phyloP scores from a whole-genome alignment of 2,797 vertebrate genomes.

The Furcifer pardalis region DNA sequence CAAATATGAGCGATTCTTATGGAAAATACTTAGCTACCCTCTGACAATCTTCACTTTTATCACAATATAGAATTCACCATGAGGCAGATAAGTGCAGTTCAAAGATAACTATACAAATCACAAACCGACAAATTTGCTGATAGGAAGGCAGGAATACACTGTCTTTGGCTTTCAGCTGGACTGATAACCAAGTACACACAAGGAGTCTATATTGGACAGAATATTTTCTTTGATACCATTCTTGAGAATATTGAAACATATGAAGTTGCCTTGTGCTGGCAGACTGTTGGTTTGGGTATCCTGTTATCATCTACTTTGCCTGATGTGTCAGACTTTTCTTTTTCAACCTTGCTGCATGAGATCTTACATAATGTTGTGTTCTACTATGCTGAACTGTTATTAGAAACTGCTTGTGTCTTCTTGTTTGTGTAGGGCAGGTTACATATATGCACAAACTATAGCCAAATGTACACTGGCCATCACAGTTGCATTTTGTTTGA shows the following conservation, averaged over 20 bases:
- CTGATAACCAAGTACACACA: background rate
- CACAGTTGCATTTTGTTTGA: background rate
- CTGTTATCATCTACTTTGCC: background rate
- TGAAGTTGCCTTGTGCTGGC: background rate
- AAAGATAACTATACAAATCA: background rate
- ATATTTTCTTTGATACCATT: background rate
- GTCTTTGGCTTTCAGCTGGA: background rate
- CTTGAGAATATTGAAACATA: background rate
- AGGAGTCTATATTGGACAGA: background rate
- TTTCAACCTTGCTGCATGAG: background rate
- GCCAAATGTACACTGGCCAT: background rate
- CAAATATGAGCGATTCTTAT: background rate
- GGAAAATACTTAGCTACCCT: background rate
- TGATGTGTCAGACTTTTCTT: background rate
- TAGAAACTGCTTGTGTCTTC: background rate
- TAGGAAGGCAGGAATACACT: background rate
- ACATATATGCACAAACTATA: background rate
- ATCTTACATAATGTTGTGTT: background rate
- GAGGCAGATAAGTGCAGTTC: background rate
- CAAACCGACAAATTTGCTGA: background rate
- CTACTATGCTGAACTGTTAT: background rate
- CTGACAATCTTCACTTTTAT: background rate
- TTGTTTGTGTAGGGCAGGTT: background rate
- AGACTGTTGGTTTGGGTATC: background rate
- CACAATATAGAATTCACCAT: background rate